Base-by-base conservation (phyloP, 2,888 invertebrate species). In the Drosophila robusta region DNA sequence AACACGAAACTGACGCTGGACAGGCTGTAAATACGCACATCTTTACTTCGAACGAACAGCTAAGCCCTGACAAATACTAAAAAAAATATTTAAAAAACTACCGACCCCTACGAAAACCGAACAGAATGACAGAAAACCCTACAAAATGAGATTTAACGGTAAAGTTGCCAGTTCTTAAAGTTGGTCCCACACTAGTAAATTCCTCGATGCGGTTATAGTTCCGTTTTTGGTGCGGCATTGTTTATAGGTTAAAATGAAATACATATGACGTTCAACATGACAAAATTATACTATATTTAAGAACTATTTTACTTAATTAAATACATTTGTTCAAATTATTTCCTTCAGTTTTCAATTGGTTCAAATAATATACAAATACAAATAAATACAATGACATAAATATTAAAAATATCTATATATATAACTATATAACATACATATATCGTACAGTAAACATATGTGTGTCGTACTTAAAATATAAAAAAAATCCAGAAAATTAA, bases 11-110 rank as follows among this genome's bases (percentile, higher is more conserved):
- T 32, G 26, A 16, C n/a, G 42, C 24, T 47, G 56, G 72, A 87
- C 85, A 4, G 62, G 78, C 85, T 87, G 89, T 89, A 83, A 63
- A 85, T 89, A 84, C 83, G 83, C 83, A 88, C 88, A 88, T 57
- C 65, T 76, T 1, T 64, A 49, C 60, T 44, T 24, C 65, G 22
- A 55, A 61, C 68, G 2, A 34, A 12, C 34, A 58, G 62, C 65
- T 49, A 45, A 34, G 22, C 34, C 52, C 78, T 34, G 81, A 70
- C 60, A 14, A 41, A 47, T 7, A 60, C 36, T 47, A 41, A 16
- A 14, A 55, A 24, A 7, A 12, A 5, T 1, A 22, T 49, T 14
- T 29, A 41, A 12, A 7, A 24, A 49, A 16, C 29, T 24, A 75
- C 47, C 18, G 47, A 63, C 32, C 22, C 18, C 0, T 9, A 61